These are phyloP conservation scores for Spea bombifrons DNA, from an alignment of 2,113 vertebrate genomes.

Conservation along the genomic window DNA sequence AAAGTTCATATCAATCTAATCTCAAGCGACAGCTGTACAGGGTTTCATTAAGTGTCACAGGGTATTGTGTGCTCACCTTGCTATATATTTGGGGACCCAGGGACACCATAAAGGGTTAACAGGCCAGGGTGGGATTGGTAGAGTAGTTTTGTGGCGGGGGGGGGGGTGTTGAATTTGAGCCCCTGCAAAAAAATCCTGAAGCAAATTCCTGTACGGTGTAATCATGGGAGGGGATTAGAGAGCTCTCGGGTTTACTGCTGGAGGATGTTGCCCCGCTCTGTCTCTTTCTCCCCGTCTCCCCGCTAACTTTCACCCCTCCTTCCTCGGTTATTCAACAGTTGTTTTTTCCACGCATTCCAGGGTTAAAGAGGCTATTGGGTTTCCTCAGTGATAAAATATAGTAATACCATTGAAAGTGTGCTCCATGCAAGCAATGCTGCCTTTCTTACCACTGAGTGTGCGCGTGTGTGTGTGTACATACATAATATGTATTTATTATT, in stretches of 20 bases:
- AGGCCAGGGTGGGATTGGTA: not conserved
- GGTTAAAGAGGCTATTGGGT: constrained; percentile 43
- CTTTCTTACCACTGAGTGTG: constrained; percentile 25
- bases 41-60: no score
- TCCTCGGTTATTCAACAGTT: constrained; percentile 41
- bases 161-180: constrained; percentile 29
- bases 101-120: not conserved
- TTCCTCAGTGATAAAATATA: constrained; percentile 45
- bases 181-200: constrained; percentile 2
- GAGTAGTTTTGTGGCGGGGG: not conserved
- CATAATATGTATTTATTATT: no score
- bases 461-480: not conserved
- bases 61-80: no score
- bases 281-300: not conserved
- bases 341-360: constrained; percentile 47
- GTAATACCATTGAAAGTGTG: constrained; percentile 26
- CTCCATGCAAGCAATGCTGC: not conserved
- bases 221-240: constrained; percentile 47
- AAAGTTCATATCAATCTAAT: no score
- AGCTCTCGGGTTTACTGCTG: constrained; percentile 30
- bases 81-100: not conserved
- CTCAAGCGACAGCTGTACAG: no score
- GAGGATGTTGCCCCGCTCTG: constrained; percentile 22
- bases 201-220: constrained; percentile 39
- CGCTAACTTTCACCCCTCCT: not conserved